Evolutionary conservation across 2,113 vertebrate genomes (phyloP).

Genomic region (Erythrolamprus reginae): DNA sequence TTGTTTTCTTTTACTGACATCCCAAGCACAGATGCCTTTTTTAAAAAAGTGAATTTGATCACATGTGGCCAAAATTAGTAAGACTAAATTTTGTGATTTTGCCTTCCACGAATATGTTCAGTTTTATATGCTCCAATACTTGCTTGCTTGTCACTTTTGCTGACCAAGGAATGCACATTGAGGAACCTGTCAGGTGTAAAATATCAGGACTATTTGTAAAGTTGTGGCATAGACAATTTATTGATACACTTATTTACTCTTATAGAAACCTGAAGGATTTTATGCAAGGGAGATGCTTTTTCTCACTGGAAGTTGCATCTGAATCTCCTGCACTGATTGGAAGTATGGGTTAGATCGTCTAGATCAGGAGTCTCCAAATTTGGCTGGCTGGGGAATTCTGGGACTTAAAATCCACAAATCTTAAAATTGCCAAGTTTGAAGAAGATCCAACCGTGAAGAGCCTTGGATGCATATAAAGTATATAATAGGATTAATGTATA

Average conservation of each 20-base stretch:
- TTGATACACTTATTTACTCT: not conserved
- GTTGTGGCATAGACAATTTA: too few relatives aligned
- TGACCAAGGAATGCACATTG: too few relatives aligned
- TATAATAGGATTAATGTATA: not conserved
- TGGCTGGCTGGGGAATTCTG: not conserved
- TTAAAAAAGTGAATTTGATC: too few relatives aligned
- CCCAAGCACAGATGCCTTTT: too few relatives aligned
- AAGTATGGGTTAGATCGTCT: not conserved
- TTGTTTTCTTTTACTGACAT: too few relatives aligned
- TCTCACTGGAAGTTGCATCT: not conserved
- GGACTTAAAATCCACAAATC: not conserved
- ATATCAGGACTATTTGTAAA: too few relatives aligned
- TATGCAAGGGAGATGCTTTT: not conserved
- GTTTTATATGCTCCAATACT: too few relatives aligned
- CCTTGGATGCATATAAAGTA: not conserved
- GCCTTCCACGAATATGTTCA: too few relatives aligned
- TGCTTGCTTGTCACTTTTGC: too few relatives aligned
- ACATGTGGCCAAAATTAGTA: too few relatives aligned
- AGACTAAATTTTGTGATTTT: too few relatives aligned
- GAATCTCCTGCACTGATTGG: not conserved
- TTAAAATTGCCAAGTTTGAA: not conserved
- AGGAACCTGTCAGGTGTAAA: too few relatives aligned
- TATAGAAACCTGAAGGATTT: not conserved
- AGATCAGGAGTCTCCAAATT: not conserved
- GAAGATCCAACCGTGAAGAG: not conserved